phyloP scores from a whole-genome alignment of 2,888 invertebrate genomes.

The Dolichomitus sp. region DNA sequence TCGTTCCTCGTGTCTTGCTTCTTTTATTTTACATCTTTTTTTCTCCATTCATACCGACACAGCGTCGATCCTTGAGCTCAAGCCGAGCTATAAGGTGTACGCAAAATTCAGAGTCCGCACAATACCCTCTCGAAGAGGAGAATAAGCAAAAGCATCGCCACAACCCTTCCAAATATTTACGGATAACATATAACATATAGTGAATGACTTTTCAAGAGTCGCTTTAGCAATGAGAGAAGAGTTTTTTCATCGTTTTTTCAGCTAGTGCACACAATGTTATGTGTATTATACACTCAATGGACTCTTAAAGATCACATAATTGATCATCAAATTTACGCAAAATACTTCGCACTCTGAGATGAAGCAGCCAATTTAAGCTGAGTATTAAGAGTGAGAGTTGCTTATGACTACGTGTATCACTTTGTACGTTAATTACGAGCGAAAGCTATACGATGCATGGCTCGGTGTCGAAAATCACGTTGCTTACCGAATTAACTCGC shows the following conservation, averaged over 20 bases:
- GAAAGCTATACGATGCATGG: constrained; percentile 66
- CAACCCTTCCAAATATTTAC: constrained; percentile 62
- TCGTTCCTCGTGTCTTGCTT: constrained; percentile 40
- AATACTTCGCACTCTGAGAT: constrained; percentile 2
- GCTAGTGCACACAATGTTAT: constrained; percentile 11
- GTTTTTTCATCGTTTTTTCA: background rate
- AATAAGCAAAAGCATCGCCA: constrained; percentile 19
- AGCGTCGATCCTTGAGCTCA: constrained; percentile 7
- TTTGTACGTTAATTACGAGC: constrained; percentile 77
- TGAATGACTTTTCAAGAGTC: constrained; percentile 49
- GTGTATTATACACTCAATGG: constrained; percentile 25
- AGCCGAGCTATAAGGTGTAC: constrained; percentile 1
- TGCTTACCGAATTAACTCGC: constrained; percentile 24
- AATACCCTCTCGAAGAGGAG: constrained; percentile 22
- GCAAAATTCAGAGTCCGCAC: constrained; percentile 36
- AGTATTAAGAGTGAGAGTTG: constrained; percentile 26
- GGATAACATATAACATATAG: constrained; percentile 60
- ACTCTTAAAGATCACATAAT: constrained; percentile 22
- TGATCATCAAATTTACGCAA: constrained; percentile 22
- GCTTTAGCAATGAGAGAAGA: constrained; percentile 2
- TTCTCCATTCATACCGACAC: constrained; percentile 35
- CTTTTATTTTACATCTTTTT: constrained; percentile 20
- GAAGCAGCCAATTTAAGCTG: background rate
- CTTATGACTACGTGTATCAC: constrained; percentile 3
- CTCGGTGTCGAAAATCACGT: constrained; percentile 41